Evolutionary conservation across 2,797 vertebrate species (phyloP).

Genomic region (Hipposideros larvatus): DNA sequence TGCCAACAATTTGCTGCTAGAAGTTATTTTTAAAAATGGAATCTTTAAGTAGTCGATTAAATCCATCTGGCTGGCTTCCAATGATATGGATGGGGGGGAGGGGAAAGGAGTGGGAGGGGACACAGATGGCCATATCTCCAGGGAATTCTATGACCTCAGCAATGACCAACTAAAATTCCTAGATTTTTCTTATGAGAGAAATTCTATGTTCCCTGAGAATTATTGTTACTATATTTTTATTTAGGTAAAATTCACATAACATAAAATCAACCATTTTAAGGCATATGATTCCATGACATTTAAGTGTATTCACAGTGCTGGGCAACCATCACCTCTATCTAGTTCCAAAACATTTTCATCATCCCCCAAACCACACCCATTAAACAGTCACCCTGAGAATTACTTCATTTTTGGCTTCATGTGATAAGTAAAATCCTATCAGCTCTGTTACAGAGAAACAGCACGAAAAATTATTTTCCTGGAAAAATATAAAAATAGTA

Average conservation of each 20-base stretch:
- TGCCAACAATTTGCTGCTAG: slow-evolving; percentile 52
- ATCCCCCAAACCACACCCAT: not conserved
- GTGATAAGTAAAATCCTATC: slow-evolving; percentile 8
- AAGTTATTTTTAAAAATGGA: slow-evolving; percentile 41
- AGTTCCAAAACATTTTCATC: slow-evolving; percentile 3
- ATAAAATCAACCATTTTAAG: slow-evolving; percentile 50
- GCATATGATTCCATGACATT: not conserved
- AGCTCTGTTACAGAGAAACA: slow-evolving; percentile 5
- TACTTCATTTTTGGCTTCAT: not conserved
- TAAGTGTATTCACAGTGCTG: slow-evolving; percentile 19
- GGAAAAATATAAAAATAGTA: slow-evolving; percentile 18
- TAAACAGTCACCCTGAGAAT: not conserved
- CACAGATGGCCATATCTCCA: not conserved
- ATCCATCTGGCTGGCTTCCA: slow-evolving; percentile 45
- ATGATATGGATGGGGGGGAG: not conserved
- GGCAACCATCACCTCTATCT: not conserved
- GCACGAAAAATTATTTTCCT: slow-evolving; percentile 47
- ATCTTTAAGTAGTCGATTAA: slow-evolving; percentile 53
- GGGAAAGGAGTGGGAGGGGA: no score
- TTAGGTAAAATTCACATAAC: slow-evolving; percentile 54
- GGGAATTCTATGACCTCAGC: slow-evolving; percentile 30
- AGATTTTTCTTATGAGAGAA: slow-evolving; percentile 23
- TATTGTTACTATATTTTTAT: not conserved
- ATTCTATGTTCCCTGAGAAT: slow-evolving; percentile 22
- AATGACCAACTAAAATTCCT: not conserved